A percentile compares a stretch with the other conserved stretches of the same genome.
Conservation (phyloP, 2,797 vertebrate species). For the Silurus lanzhouensis region DNA sequence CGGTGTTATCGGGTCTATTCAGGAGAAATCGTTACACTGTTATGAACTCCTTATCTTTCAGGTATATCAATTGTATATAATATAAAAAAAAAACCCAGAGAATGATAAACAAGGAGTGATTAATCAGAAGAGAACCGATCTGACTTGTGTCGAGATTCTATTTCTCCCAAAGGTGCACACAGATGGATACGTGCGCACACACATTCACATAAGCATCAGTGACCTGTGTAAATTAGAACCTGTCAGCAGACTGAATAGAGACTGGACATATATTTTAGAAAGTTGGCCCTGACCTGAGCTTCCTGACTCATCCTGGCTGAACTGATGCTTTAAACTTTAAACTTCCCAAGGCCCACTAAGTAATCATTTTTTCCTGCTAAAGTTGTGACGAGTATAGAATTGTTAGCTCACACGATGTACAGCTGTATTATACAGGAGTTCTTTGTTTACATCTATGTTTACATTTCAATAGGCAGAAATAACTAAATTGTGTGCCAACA, state of each 20-base stretch:
- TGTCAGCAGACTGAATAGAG: background rate
- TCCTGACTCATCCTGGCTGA: conserved; percentile 2
- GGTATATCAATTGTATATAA: conserved; percentile 1
- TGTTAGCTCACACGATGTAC: background rate
- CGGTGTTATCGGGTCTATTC: conserved; percentile 1
- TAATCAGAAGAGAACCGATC: background rate
- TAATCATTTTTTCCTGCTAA: background rate
- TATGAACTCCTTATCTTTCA: conserved; percentile 20
- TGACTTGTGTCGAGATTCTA: background rate
- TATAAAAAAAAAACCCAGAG: background rate
- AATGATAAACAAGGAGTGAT: background rate
- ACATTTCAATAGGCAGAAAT: no score
- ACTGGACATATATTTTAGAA: conserved; percentile 10
- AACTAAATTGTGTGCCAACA: background rate
- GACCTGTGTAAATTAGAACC: conserved; percentile 1
- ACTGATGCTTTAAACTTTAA: conserved; percentile 12
- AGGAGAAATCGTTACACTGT: conserved; percentile 13
- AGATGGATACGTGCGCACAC: background rate
- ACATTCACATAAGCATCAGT: background rate
- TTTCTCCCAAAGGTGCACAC: background rate
- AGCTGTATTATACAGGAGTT: background rate
- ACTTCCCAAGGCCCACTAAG: background rate
- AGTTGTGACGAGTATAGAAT: background rate
- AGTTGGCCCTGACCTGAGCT: background rate
- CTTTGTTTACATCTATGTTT: no score